phyloP scores from a whole-genome alignment of 2,797 vertebrate species.

The Borostomias antarcticus region DNA sequence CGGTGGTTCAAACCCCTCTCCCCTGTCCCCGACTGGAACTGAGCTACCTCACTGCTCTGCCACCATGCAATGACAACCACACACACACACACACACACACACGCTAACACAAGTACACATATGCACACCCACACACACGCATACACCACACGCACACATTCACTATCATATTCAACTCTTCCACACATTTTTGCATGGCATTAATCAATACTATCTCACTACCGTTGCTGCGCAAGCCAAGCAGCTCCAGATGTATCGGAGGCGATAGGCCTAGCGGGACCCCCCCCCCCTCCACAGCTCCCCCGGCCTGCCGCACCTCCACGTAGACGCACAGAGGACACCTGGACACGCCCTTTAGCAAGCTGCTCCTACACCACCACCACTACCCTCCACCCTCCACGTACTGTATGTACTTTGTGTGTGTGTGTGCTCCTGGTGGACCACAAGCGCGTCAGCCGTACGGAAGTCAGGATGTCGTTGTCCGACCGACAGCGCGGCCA shows the following conservation, averaged over 20 bases:
- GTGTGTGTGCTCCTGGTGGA: too few species aligned
- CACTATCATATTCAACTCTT: conserved; percentile 24
- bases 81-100: conserved; percentile 19
- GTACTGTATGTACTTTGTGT: too few species aligned
- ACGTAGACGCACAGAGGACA: background rate
- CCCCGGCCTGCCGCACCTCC: background rate
- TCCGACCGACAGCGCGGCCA: too few species aligned
- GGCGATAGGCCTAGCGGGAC: conserved; percentile 10
- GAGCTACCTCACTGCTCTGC: conserved; percentile 80
- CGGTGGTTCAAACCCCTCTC: conserved; percentile 3
- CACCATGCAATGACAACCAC: conserved; percentile 47
- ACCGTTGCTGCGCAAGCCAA: conserved; percentile 19
- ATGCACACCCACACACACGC: conserved; percentile 17
- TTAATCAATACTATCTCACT: conserved; percentile 23
- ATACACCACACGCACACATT: too few species aligned
- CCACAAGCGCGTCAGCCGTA: too few species aligned
- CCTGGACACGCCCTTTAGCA: background rate
- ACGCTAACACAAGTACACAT: too few species aligned
- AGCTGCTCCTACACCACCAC: too few species aligned
- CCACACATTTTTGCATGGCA: conserved; percentile 27
- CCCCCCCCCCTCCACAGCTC: too few species aligned
- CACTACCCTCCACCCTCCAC: too few species aligned
- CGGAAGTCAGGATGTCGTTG: too few species aligned
- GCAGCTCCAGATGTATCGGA: conserved; percentile 24
- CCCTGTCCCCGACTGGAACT: conserved; percentile 68